phyloP scores from a whole-genome alignment of 2,797 vertebrate genomes.

The Hypotaenidia philippensis region DNA sequence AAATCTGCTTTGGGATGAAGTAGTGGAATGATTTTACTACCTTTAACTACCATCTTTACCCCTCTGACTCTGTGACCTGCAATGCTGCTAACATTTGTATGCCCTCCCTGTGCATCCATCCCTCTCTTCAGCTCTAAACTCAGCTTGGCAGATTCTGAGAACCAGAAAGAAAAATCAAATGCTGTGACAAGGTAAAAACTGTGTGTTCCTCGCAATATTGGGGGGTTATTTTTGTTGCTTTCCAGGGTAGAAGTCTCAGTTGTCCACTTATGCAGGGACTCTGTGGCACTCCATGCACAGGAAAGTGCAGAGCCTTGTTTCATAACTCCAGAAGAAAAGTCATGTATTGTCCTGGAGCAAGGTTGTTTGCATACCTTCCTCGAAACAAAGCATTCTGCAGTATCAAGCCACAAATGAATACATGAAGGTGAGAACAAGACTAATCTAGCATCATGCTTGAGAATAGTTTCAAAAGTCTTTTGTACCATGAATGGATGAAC shows the following conservation, averaged over 20 bases:
- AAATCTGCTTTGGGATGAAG: background rate
- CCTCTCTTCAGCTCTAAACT: background rate
- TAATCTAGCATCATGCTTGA: background rate
- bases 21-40: background rate
- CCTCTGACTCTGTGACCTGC: background rate
- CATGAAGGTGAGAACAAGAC: background rate
- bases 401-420: background rate
- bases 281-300: background rate
- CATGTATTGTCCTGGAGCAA: fast-evolving
- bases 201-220: background rate
- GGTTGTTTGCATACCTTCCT: background rate
- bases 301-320: background rate
- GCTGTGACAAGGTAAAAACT: background rate
- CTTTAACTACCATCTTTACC: background rate
- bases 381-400: background rate
- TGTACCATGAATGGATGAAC: background rate
- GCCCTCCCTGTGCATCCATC: background rate
- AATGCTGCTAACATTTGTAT: background rate
- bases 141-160: background rate
- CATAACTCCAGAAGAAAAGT: background rate
- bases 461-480: background rate
- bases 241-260: background rate
- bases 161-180: background rate
- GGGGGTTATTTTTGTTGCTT: background rate
- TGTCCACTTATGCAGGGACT: background rate